phyloP scores from a whole-genome alignment of 2,888 invertebrate genomes.

The Campopleginae sp. region DNA sequence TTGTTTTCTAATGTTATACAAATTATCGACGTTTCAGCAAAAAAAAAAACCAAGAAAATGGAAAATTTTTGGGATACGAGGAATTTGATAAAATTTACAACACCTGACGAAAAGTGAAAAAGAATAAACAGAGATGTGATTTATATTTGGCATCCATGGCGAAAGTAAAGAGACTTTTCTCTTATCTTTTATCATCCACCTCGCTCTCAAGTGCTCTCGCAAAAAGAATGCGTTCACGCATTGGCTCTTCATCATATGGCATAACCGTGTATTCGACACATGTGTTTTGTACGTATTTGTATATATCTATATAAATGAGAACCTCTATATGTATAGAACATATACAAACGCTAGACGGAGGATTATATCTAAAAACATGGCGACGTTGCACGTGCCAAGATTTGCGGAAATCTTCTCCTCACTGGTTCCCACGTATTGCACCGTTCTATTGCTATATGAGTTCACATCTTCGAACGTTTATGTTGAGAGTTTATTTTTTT shows the following conservation, averaged over 20 bases:
- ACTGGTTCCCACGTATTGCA: constrained; percentile 8
- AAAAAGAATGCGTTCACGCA: constrained; percentile 42
- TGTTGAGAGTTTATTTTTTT: constrained; percentile 6
- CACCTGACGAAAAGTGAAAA: neutral
- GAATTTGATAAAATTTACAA: neutral
- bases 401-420: constrained; percentile 48
- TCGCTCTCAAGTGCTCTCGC: constrained; percentile 10
- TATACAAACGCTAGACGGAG: neutral
- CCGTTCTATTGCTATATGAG: neutral
- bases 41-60: neutral
- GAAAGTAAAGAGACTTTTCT: constrained; percentile 2
- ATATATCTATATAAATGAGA: neutral
- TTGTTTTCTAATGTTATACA: neutral
- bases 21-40: neutral
- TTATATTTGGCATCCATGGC: neutral
- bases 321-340: neutral
- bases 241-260: constrained; percentile 49
- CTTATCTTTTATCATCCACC: constrained; percentile 26
- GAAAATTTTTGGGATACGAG: neutral
- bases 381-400: constrained; percentile 59
- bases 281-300: neutral
- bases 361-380: constrained; percentile 34
- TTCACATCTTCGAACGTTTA: neutral
- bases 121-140: neutral
- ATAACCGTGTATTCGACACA: neutral